A percentile compares a stretch with the other conserved stretches of the same genome.
phyloP scores from a whole-genome alignment of 2,797 vertebrate genomes.

The Pelodytes ibericus region DNA sequence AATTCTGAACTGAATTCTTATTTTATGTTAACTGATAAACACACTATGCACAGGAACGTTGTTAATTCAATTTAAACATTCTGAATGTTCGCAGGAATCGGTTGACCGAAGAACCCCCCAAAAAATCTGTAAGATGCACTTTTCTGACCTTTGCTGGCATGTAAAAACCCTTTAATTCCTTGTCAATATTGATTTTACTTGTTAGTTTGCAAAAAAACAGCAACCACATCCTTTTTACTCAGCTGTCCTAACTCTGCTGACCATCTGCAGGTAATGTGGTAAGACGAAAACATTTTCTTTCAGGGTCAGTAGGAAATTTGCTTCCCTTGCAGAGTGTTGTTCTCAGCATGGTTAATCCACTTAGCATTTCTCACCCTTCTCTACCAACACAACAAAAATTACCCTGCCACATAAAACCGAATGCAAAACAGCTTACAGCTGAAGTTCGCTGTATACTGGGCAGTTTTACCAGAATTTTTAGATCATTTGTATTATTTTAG shows the following conservation, averaged over 20 bases:
- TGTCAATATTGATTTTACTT: constrained; percentile 45
- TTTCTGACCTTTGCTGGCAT: constrained; percentile 38
- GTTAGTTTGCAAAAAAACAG: constrained; percentile 44
- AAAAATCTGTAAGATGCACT: constrained; percentile 8
- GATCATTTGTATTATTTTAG: too few species aligned
- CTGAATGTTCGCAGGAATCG: too few species aligned
- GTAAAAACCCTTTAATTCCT: constrained; percentile 7
- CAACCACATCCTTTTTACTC: constrained; percentile 50
- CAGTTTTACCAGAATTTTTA: neutral
- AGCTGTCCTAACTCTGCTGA: constrained; percentile 43
- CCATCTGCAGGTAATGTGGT: constrained; percentile 49
- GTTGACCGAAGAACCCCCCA: too few species aligned
- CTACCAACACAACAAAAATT: neutral
- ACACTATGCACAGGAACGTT: too few species aligned
- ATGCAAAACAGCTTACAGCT: neutral
- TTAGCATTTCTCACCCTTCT: constrained; percentile 14
- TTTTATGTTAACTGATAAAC: too few species aligned
- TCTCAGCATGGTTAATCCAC: constrained; percentile 4
- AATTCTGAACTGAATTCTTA: too few species aligned
- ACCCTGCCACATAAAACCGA: neutral
- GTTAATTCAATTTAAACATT: too few species aligned
- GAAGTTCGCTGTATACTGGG: neutral
- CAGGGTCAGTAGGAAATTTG: constrained; percentile 10
- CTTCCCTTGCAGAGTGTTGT: constrained; percentile 14
- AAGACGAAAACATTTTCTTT: constrained; percentile 27